A percentile compares a stretch with the other conserved stretches of the same genome.
Evolutionary conservation across 2,113 vertebrate species (phyloP).

Genomic region (Leptocoma aspasia): DNA sequence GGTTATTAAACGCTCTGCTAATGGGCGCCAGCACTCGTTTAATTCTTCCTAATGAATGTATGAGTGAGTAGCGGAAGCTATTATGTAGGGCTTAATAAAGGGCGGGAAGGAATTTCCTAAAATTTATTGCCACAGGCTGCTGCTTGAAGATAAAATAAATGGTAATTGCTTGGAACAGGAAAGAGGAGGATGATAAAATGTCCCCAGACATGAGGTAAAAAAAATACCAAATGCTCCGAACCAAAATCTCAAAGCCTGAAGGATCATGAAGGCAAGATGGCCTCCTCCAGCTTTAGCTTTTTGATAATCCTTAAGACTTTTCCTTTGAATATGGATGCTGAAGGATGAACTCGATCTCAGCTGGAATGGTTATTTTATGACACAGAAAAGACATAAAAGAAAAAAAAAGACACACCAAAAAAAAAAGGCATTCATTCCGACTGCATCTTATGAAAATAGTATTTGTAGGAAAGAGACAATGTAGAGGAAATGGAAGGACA

Average conservation of each 20-base stretch:
- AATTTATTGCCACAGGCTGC: conserved; percentile 60
- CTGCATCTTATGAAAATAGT: not conserved
- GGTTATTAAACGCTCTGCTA: conserved; percentile 58
- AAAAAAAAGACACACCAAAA: too few species aligned
- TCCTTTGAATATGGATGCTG: not conserved
- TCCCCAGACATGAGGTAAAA: conserved; percentile 23
- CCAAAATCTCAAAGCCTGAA: not conserved
- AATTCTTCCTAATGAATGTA: conserved; percentile 59
- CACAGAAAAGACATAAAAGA: not conserved
- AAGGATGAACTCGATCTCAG: not conserved
- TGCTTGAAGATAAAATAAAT: conserved; percentile 68
- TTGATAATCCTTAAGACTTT: not conserved
- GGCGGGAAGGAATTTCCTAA: conserved; percentile 55
- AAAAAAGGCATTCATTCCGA: not conserved
- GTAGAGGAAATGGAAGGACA: not conserved
- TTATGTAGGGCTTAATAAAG: conserved; percentile 58
- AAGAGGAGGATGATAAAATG: conserved; percentile 51
- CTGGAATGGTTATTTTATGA: not conserved
- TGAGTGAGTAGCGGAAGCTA: conserved; percentile 53
- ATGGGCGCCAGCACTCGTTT: conserved; percentile 54
- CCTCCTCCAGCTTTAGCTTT: not conserved
- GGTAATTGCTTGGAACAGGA: conserved; percentile 46
- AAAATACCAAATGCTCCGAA: not conserved
- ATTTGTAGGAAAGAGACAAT: not conserved
- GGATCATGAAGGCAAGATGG: not conserved